Percentiles rank a stretch among this genome's conserved stretches.
Conservation (phyloP, 2,888 invertebrate genomes). For the Tortricodes alternella region DNA sequence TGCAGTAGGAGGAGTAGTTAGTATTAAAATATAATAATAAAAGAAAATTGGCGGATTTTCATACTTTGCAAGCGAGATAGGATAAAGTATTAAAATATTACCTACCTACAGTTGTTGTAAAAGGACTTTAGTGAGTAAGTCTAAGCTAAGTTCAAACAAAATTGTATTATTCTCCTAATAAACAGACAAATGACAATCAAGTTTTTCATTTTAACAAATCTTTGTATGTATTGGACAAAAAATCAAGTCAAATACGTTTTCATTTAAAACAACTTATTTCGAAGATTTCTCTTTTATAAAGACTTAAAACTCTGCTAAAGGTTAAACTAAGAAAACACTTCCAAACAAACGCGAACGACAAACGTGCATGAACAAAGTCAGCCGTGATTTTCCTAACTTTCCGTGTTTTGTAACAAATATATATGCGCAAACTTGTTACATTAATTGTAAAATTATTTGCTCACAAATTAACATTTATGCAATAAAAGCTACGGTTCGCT, state of each 20-base stretch:
- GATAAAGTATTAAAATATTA: too few relatives aligned
- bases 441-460: slow-evolving; percentile 49
- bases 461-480: slow-evolving; percentile 56
- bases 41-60: too few relatives aligned
- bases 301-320: slow-evolving; percentile 11
- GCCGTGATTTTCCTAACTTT: slow-evolving; percentile 11
- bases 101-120: too few relatives aligned
- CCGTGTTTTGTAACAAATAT: slow-evolving; percentile 17
- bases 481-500: slow-evolving; percentile 45
- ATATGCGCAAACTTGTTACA: slow-evolving; percentile 23
- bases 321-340: slow-evolving; percentile 16
- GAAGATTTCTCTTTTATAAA: slow-evolving; percentile 13
- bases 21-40: too few relatives aligned
- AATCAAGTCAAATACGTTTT: slow-evolving; percentile 11
- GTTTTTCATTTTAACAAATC: too few relatives aligned
- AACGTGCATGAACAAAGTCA: slow-evolving; percentile 3
- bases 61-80: too few relatives aligned
- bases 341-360: slow-evolving; percentile 6
- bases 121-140: too few relatives aligned
- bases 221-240: too few relatives aligned
- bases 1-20: too few relatives aligned
- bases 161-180: too few relatives aligned
- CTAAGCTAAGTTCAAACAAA: too few relatives aligned
- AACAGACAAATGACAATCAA: too few relatives aligned
- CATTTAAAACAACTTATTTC: slow-evolving; percentile 5